Conservation (phyloP, 53 echinoderm and acorn worm genomes). For the Antedon mediterranea region DNA sequence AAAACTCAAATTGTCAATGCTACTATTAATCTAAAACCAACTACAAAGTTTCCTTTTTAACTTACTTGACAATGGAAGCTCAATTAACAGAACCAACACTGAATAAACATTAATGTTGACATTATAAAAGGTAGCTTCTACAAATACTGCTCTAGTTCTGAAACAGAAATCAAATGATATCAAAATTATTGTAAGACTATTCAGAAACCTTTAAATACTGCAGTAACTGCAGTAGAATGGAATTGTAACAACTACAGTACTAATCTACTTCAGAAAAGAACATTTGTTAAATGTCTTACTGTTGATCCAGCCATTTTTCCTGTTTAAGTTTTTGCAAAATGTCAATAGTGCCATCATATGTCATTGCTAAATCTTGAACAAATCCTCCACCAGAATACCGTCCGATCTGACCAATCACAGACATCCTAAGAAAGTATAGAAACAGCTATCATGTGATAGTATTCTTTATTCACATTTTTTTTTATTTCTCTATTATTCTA, state of each 20-base stretch:
- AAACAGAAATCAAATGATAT: background rate
- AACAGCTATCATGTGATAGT: too few relatives aligned
- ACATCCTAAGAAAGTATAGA: background rate
- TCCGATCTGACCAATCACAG: background rate
- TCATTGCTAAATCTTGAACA: background rate
- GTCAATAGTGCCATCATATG: background rate
- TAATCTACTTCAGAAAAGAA: too few relatives aligned
- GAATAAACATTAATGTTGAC: background rate
- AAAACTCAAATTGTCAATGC: too few relatives aligned
- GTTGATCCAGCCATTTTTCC: background rate
- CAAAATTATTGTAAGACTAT: too few relatives aligned
- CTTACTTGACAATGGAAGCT: background rate
- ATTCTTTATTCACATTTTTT: too few relatives aligned
- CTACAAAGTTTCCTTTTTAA: background rate
- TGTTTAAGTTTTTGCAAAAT: background rate
- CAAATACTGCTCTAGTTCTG: background rate
- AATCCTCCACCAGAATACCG: background rate
- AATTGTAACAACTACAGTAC: too few relatives aligned
- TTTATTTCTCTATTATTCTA: too few relatives aligned
- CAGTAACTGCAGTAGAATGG: too few relatives aligned
- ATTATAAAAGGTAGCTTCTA: background rate
- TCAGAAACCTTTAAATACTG: too few relatives aligned
- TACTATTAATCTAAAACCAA: too few relatives aligned
- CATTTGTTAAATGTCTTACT: background rate
- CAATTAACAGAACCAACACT: background rate